Conservation (phyloP, 2,113 vertebrate genomes). For the Naja naja region DNA sequence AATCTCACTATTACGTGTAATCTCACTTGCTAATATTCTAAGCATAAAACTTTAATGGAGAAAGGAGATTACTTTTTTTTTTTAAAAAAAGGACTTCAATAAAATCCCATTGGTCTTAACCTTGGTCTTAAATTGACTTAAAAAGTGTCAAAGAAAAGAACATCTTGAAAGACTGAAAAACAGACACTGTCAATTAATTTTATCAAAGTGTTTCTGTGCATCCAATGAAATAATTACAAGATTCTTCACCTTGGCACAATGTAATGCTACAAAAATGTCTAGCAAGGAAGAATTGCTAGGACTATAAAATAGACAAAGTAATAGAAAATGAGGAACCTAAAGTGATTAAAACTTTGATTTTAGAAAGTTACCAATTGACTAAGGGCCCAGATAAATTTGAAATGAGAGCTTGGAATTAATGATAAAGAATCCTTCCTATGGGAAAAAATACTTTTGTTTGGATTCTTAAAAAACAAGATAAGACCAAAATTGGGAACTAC, state of each 20-base stretch:
- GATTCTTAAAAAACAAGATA: background rate
- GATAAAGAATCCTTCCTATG: background rate
- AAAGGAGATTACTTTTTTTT: background rate
- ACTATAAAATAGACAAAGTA: background rate
- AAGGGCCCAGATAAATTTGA: background rate
- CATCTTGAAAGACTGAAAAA: background rate
- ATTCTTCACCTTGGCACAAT: background rate
- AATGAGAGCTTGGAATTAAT: background rate
- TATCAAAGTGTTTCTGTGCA: background rate
- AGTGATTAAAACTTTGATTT: background rate
- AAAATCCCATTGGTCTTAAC: background rate
- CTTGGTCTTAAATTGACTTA: background rate
- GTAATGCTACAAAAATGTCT: background rate
- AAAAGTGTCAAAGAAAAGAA: background rate
- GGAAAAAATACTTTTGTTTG: background rate
- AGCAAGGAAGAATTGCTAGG: background rate
- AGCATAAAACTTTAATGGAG: background rate
- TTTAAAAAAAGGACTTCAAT: background rate
- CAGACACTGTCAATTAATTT: background rate
- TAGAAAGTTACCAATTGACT: background rate
- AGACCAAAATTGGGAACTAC: background rate
- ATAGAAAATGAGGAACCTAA: background rate
- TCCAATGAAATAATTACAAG: background rate
- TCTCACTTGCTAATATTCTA: background rate
- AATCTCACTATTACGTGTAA: background rate